Base-by-base conservation (phyloP, 1,140 invertebrate genomes). In the Nasonia giraulti region DNA sequence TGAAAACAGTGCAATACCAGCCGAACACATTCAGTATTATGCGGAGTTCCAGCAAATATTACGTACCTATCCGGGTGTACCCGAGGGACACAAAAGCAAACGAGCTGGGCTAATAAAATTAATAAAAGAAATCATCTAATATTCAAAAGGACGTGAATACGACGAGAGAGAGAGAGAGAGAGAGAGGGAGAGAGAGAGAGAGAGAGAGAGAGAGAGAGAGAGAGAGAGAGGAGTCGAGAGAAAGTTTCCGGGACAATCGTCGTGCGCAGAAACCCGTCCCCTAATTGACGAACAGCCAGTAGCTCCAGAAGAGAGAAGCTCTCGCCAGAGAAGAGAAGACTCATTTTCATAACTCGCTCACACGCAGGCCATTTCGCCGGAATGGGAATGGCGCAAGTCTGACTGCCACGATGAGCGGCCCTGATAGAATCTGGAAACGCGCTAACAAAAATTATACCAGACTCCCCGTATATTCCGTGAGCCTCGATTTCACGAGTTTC, bases 201-300 rank as follows among this genome's bases (percentile, higher is more conserved):
- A 55, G 12, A 62, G 17, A 6, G 55, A n/a, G 17, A 62, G 20
- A 7, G 55, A n/a, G 17, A 55, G 12, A 62, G 17, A 6, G 55
- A n/a, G 17, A 62, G 20, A 7, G 55, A n/a, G 55, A 62, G 6
- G 17, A 14, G 11, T 2, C 2, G 12, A 17, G 47, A 50, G 47
- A 50, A 50, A 62, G 17, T 62, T n/a, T 20, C 55, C 55, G 17
- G 55, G 20, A 62, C 55, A 62, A n/a, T 62, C 17, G 55, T 91
- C 89, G 89, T 89, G 90, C 89, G 87, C 90, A 89, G 86, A 87
- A 91, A 90, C 88, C 88, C 89, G 89, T 90, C 90, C 86, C 90
- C 90, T 91, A 91, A 91, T 91, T 91, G 91, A 91, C 90, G 87
- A 87, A 44, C 80, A 83, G 83, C 40, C 88, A 87, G 88, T 89